Percentiles rank a stretch among this genome's conserved stretches.
Conservation (phyloP, 2,113 vertebrate species). For the Entomyzon cyanotis region DNA sequence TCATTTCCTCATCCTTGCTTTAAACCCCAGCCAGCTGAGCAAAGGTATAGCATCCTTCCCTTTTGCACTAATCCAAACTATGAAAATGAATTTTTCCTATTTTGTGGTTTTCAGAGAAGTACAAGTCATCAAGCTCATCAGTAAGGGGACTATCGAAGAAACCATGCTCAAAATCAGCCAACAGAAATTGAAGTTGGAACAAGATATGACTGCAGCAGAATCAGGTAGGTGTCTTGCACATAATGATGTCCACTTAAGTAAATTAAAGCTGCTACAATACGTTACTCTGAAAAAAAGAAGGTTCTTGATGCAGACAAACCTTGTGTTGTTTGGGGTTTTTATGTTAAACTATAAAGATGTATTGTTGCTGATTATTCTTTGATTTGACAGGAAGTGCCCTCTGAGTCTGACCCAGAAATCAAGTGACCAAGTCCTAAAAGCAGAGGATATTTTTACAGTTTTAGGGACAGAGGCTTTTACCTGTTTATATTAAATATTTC, state of each 20-base stretch:
- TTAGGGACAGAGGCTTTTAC: not conserved
- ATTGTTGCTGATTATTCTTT: not conserved
- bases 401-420: not conserved
- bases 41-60: not conserved
- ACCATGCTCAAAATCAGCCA: constrained; percentile 90
- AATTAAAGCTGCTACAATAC: not conserved
- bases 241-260: not conserved
- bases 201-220: constrained; percentile 92
- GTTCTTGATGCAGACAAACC: not conserved
- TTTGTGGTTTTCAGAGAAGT: constrained; percentile 82
- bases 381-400: not conserved
- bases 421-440: not conserved
- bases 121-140: constrained; percentile 90
- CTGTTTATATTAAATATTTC: not conserved
- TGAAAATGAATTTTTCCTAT: not conserved
- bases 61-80: not conserved
- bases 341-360: not conserved
- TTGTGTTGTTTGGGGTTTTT: not conserved
- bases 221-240: constrained; percentile 73
- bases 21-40: not conserved
- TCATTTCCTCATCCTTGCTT: not conserved
- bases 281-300: not conserved
- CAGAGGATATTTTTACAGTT: not conserved
- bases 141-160: constrained; percentile 90
- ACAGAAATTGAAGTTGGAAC: constrained; percentile 92